These are phyloP conservation scores for Eidolon dupreanum DNA, from an alignment of 2,797 vertebrate genomes.

Conservation along the genomic window DNA sequence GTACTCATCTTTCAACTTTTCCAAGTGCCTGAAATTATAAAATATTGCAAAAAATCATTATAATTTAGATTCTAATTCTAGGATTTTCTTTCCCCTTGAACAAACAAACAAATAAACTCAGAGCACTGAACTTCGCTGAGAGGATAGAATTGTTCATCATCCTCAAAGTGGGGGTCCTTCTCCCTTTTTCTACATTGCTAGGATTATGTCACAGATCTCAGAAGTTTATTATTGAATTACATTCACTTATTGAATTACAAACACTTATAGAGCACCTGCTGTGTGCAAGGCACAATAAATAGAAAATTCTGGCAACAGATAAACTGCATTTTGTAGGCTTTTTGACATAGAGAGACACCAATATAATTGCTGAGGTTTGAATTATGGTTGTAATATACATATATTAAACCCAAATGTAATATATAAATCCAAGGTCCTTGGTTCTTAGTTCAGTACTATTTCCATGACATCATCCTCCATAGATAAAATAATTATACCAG, in stretches of 20 bases:
- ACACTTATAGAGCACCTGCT: not conserved
- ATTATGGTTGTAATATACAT: constrained; percentile 72
- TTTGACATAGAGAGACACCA: constrained; percentile 53
- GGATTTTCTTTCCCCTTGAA: not conserved
- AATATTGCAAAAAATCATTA: not conserved
- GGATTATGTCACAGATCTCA: not conserved
- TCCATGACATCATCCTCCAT: constrained; percentile 74
- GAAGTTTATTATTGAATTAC: not conserved
- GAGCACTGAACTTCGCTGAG: not conserved
- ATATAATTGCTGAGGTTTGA: constrained; percentile 62
- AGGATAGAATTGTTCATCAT: not conserved
- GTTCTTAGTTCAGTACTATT: constrained; percentile 66
- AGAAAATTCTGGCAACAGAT: constrained; percentile 18
- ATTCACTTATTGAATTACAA: not conserved
- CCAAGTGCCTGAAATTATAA: not conserved
- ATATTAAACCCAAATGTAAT: constrained; percentile 73
- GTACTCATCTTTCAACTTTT: not conserved
- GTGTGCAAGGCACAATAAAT: not conserved
- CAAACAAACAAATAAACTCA: not conserved
- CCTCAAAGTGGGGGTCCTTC: not conserved
- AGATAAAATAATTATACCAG: constrained; percentile 80
- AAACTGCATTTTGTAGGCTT: not conserved
- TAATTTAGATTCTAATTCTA: constrained; percentile 27
- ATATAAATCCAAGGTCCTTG: constrained; percentile 64
- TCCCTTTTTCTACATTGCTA: not conserved